phyloP scores from a whole-genome alignment of 2,888 invertebrate genomes.

The Xylocampa areola region DNA sequence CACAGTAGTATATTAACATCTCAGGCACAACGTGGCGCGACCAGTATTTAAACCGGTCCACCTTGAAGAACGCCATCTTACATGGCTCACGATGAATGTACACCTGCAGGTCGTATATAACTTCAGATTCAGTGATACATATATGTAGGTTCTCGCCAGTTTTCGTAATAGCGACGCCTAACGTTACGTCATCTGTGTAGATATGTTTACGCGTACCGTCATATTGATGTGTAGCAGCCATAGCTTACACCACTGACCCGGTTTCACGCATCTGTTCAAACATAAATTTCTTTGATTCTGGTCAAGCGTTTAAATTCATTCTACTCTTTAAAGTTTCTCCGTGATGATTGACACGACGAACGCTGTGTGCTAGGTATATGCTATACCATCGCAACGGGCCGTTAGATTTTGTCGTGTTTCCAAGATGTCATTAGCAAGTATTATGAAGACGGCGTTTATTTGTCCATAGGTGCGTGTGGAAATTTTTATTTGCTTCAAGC shows the following conservation, averaged over 20 bases:
- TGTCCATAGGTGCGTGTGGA: constrained; percentile 60
- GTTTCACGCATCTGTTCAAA: constrained; percentile 81
- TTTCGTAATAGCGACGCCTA: constrained; percentile 79
- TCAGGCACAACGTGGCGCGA: constrained; percentile 68
- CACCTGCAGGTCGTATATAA: constrained; percentile 74
- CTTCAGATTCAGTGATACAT: constrained; percentile 73
- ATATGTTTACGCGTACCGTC: constrained; percentile 80
- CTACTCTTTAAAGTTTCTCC: constrained; percentile 55
- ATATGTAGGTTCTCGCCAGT: constrained; percentile 66
- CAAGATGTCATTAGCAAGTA: constrained; percentile 62
- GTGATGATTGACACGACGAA: constrained; percentile 49
- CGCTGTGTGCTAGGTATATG: constrained; percentile 29
- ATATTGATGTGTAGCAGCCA: constrained; percentile 78
- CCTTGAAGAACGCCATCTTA: constrained; percentile 79
- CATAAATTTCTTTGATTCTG: constrained; percentile 73
- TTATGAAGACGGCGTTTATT: constrained; percentile 58
- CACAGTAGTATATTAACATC: constrained; percentile 57
- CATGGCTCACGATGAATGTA: constrained; percentile 68
- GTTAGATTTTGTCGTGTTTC: constrained; percentile 56
- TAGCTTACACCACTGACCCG: constrained; percentile 84
- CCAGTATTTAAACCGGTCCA: constrained; percentile 77
- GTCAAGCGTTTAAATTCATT: constrained; percentile 57
- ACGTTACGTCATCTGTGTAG: constrained; percentile 78
- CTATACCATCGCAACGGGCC: constrained; percentile 31
- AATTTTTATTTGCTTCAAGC: constrained; percentile 68